phyloP scores from a whole-genome alignment of 2,797 vertebrate genomes.

The Decapterus maruadsi region DNA sequence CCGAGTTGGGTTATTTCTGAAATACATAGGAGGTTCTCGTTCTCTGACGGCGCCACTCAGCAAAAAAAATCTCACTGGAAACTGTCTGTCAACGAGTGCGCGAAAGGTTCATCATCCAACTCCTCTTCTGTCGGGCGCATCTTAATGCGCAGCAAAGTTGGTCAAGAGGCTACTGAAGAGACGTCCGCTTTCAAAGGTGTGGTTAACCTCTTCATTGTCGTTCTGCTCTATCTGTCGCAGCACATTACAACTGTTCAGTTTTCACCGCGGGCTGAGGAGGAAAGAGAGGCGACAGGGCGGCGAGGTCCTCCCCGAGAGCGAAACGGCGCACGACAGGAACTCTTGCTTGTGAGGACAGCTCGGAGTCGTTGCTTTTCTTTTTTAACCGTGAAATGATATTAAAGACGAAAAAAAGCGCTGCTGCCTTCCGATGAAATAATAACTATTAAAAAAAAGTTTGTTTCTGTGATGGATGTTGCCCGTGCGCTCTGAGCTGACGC shows the following conservation, averaged over 20 bases:
- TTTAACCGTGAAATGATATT: neutral
- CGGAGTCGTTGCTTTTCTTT: slow-evolving; percentile 23
- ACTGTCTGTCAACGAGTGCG: slow-evolving; percentile 58
- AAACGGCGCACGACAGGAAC: slow-evolving; percentile 48
- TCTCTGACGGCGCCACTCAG: slow-evolving; percentile 35
- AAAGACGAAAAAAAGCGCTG: neutral
- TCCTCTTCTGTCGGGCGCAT: slow-evolving; percentile 71
- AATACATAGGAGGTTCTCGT: slow-evolving; percentile 69
- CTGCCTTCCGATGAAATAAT: neutral
- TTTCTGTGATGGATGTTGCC: slow-evolving; percentile 3
- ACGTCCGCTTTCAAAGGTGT: slow-evolving; percentile 75
- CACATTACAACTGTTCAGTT: slow-evolving; percentile 33
- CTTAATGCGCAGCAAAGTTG: slow-evolving; percentile 69
- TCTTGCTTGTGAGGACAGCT: slow-evolving; percentile 38
- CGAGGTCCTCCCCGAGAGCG: slow-evolving; percentile 34
- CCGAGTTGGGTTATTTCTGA: slow-evolving; percentile 41
- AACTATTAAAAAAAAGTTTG: neutral
- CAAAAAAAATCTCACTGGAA: slow-evolving; percentile 27
- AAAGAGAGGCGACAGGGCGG: neutral
- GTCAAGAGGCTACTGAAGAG: slow-evolving; percentile 70
- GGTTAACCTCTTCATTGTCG: slow-evolving; percentile 80
- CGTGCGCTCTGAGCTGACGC: slow-evolving; percentile 54
- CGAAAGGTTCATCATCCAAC: slow-evolving; percentile 67
- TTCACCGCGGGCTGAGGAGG: slow-evolving; percentile 10
- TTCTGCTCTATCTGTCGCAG: slow-evolving; percentile 43